A percentile compares a stretch with the other conserved stretches of the same genome.
Evolutionary conservation across 2,888 invertebrate genomes (phyloP).

Genomic region (Mycalesis mineus): DNA sequence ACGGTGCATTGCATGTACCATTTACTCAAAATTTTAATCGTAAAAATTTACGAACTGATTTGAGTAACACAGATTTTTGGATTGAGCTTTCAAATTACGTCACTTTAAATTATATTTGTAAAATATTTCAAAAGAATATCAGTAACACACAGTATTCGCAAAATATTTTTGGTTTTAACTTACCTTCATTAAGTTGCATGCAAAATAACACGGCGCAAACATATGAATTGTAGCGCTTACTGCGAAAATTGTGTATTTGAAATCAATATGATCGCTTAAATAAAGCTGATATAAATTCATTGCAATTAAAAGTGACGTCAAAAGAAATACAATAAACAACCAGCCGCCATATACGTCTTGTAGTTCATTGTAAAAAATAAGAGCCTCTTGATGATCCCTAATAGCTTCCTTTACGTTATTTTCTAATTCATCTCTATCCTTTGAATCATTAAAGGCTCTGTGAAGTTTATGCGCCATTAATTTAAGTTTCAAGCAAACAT

Average conservation of each 20-base stretch:
- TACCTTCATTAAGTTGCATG: constrained; percentile 53
- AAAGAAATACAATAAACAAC: constrained; percentile 50
- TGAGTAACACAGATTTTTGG: too few species aligned
- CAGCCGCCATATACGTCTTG: constrained; percentile 55
- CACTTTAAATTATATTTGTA: too few species aligned
- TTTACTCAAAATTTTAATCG: too few species aligned
- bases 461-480: constrained; percentile 45
- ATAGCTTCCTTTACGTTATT: constrained; percentile 42
- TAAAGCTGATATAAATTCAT: constrained; percentile 56
- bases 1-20: too few species aligned
- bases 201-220: constrained; percentile 54
- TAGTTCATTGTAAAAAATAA: constrained; percentile 44
- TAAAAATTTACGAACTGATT: too few species aligned
- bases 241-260: constrained; percentile 49
- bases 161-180: background rate
- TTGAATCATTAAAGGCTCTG: constrained; percentile 43
- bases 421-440: constrained; percentile 37
- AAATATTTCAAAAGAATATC: too few species aligned
- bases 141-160: too few species aligned
- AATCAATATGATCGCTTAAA: constrained; percentile 42
- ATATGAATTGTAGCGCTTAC: constrained; percentile 48
- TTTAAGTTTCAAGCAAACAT: constrained; percentile 54
- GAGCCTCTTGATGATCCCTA: constrained; percentile 50
- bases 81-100: too few species aligned
- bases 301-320: constrained; percentile 51